Percentiles rank a stretch among this genome's conserved stretches.
phyloP scores from a whole-genome alignment of 53 echinoderm and acorn worm species.

The Paracentrotus lividus region DNA sequence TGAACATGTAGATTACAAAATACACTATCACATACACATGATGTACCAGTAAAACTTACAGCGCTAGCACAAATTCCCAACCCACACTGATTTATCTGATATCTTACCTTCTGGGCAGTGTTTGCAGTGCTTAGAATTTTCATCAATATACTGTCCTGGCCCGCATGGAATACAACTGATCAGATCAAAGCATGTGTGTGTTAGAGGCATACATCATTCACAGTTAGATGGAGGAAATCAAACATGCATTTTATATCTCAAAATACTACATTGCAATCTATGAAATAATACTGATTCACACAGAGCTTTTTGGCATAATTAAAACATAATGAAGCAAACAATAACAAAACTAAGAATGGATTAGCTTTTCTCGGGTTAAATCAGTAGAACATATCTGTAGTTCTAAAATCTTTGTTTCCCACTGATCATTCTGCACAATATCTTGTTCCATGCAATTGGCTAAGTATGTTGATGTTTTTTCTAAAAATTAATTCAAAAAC shows the following conservation, averaged over 20 bases:
- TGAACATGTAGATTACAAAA: background rate
- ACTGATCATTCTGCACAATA: too few species aligned
- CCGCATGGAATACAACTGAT: constrained; percentile 91
- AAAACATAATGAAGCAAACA: background rate
- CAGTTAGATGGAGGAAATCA: background rate
- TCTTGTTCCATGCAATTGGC: too few species aligned
- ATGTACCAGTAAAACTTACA: background rate
- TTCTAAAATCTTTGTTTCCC: too few species aligned
- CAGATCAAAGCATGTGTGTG: constrained; percentile 61
- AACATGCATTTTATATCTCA: background rate
- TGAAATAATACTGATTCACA: background rate
- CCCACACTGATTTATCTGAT: background rate
- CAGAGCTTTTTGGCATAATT: too few species aligned
- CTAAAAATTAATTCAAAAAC: too few species aligned
- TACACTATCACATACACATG: background rate
- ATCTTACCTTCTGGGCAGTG: constrained; percentile 84
- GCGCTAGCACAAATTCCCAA: background rate
- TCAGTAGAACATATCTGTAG: too few species aligned
- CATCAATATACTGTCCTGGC: constrained; percentile 88
- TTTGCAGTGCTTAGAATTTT: constrained; percentile 83
- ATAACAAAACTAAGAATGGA: background rate
- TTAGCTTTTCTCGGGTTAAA: background rate
- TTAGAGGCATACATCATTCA: constrained; percentile 55
- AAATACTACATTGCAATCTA: background rate
- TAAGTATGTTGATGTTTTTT: too few species aligned